phyloP scores from a whole-genome alignment of 2,888 invertebrate genomes.

The Brenthis hecate region DNA sequence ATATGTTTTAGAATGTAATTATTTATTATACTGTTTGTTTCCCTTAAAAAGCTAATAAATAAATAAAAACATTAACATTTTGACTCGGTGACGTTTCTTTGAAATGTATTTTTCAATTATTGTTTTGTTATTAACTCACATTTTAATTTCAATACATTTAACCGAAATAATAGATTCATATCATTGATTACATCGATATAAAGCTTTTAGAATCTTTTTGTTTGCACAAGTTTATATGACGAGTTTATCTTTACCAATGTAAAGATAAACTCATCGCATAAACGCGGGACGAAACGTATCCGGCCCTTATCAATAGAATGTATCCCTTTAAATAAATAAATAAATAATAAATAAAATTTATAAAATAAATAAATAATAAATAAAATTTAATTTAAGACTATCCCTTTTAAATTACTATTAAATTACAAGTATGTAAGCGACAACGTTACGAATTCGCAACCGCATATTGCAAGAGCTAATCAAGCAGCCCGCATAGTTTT shows the following conservation, averaged over 20 bases:
- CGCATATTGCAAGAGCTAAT: constrained; percentile 44
- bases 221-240: constrained; percentile 54
- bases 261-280: too few relatives aligned
- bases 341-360: too few relatives aligned
- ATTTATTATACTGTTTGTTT: too few relatives aligned
- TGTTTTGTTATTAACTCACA: too few relatives aligned
- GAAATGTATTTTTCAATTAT: constrained; percentile 26
- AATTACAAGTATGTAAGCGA: constrained; percentile 22
- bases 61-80: constrained; percentile 34
- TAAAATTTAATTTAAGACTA: constrained; percentile 6
- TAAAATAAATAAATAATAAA: too few relatives aligned
- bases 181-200: constrained; percentile 33
- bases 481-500: constrained; percentile 67
- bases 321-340: neutral
- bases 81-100: constrained; percentile 52
- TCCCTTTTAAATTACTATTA: constrained; percentile 24
- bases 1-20: too few relatives aligned
- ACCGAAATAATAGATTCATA: neutral
- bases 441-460: constrained; percentile 36
- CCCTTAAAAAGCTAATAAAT: too few relatives aligned
- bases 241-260: constrained; percentile 55
- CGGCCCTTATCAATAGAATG: constrained; percentile 59
- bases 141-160: too few relatives aligned
- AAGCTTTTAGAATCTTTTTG: constrained; percentile 46
- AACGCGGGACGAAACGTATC: constrained; percentile 18